Percentiles rank a stretch among this genome's conserved stretches.
Evolutionary conservation across 64 coral and sea anemone genomes (phyloP).

Genomic region (Hydrozoanthus tunicans): DNA sequence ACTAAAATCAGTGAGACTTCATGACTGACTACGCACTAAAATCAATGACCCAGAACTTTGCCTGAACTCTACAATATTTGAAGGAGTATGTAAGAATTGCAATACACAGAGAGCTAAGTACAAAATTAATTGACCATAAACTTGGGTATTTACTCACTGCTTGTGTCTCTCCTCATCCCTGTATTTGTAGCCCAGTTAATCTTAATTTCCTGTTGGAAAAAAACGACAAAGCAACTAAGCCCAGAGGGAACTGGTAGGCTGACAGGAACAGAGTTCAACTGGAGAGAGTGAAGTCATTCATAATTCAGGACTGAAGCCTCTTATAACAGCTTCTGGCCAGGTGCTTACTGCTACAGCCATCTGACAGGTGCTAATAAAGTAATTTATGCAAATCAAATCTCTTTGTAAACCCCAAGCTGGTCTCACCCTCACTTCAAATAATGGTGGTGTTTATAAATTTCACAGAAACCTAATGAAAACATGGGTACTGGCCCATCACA

Average conservation of each 20-base stretch:
- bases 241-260: constrained; percentile 23
- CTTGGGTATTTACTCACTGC: constrained; percentile 12
- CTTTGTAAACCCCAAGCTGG: constrained; percentile 14
- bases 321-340: constrained; percentile 51
- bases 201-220: constrained; percentile 42
- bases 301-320: constrained; percentile 54
- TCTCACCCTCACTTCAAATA: neutral
- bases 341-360: constrained; percentile 12
- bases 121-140: neutral
- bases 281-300: constrained; percentile 49
- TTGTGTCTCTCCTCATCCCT: constrained; percentile 53
- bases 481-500: neutral
- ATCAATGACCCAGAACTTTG: constrained; percentile 23
- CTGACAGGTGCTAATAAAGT: constrained; percentile 41
- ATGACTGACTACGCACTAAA: constrained; percentile 22
- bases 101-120: neutral
- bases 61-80: neutral
- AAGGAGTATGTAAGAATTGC: neutral
- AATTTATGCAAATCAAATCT: constrained; percentile 50
- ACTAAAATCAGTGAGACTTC: neutral
- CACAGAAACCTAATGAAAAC: neutral
- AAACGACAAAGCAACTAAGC: constrained; percentile 24
- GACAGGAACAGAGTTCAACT: constrained; percentile 38
- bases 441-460: neutral
- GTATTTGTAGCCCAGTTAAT: constrained; percentile 54